Base-by-base conservation (phyloP, 2,113 vertebrate genomes). In the Leucosticte australis region DNA sequence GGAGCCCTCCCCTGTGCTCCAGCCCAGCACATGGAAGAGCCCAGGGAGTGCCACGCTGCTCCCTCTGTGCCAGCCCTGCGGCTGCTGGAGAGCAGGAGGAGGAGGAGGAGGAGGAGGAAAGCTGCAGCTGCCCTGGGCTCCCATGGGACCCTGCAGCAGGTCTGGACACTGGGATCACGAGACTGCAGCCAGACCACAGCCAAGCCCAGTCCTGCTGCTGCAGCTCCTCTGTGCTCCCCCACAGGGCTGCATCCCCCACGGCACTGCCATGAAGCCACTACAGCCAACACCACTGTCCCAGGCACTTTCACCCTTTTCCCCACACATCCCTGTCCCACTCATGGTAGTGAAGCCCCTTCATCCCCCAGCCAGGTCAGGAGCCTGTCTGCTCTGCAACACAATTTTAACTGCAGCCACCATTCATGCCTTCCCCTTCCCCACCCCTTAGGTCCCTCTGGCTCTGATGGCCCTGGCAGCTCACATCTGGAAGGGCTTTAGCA, bases 401-500 rank as follows among this genome's bases (percentile, higher is more conserved):
- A 35, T 26, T 81, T 82, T 79, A 87, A 83, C 47, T 83, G 39
- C 69, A 91, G 57, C 28, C 84, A 83, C 46, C 69, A 44, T 13
- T 22, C 14, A 9, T 0, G 11, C 47, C n/a, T 69, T 53, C 44
- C 50, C 39, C 17, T 68, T 63, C 41, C 63, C 47, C 35, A 62
- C 52, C 44, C 52, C 39, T 22, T 1, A 3, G 49, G 70, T 76
- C 35, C 70, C 42, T 37, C 50, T 1, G 3, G 62, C 90, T 79
- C 84, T 0, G 20, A 86, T 56, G 75, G 60, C 87, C 83, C 92
- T 71, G 35, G 44, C 65, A 91, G 55, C 65, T 82, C 97, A 96
- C 97, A 96, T 96, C 93, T 97, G 97, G 96, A 97, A 97, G 84
- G 92, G 93, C 67, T 95, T 97, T 96, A 92, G 89, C 39, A 53